Base-by-base conservation (phyloP, 92 coral and sea anemone species). In the Scolanthus callimorphus region DNA sequence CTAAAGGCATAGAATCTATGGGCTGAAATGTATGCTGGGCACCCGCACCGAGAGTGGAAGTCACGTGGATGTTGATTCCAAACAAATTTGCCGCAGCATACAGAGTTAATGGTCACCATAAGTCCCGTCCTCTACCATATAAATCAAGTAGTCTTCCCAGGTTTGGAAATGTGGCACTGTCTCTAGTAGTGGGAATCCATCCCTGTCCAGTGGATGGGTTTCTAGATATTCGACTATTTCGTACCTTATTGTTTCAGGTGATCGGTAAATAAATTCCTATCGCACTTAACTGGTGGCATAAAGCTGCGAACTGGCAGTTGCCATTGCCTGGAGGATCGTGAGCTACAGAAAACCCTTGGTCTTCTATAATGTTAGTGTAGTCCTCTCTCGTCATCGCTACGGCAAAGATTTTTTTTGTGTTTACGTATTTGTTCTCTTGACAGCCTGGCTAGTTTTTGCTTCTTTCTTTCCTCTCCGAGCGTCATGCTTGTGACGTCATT, bases 311-410 rank as follows among this genome's bases (percentile, higher is more conserved):
- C 20, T 79, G 80, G 51, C 85, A 79, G 59, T 26, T 71, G 27
- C 85, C 85, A 27, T 64, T 58, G 34, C 80, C 74, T 11, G 67
- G 85, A 8, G 79, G 80, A 20, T 72, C 64, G 43, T 55, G 62
- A 0, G 52, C 48, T 11, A 68, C 44, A 1, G 29, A 9, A 79
- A 25, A 71, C 1, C 81, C 71, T 19, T 80, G 81, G 13, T 80
- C 71, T 34, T 80, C 64, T 19, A 73, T 59, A 0, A 61, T 27
- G 9, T 50, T 9, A 11, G 2, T 10, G 49, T 66, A 80, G 34
- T 72, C 82, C 12, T 54, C 62, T 29, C 12, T 38, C 57, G 39
- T 39, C 88, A 74, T 74, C 19, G 58, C 23, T 27, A 81, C 4
- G 52, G 11, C 11, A 45, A 44, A 20, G 43, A 27, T 12, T 39